Evolutionary conservation across 2,888 invertebrate genomes (phyloP), one percentile per base, ranked within the genome.

Genomic region (Ophraella communa): DNA sequence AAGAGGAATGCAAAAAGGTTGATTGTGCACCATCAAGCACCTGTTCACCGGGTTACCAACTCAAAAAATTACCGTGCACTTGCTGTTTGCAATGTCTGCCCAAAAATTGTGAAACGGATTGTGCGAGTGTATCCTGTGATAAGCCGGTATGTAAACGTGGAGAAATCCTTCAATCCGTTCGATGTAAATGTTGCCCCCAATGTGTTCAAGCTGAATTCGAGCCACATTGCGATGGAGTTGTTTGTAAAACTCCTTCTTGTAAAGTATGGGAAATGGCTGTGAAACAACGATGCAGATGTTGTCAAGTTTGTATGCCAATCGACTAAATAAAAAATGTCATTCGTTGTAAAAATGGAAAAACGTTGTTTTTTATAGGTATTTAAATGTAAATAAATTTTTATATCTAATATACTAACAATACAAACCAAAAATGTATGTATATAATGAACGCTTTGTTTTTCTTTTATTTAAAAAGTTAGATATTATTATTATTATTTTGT

Each of bases 61-160:
- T 42, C 4, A 57, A 45, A 23, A 61, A 44, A 54, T 24, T 44
- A 18, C 61, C 53, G 4, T 61, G 61, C 33, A 14, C 35, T 14
- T 61, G 61, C 45, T 61, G 61, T 17, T 8, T 27, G 1, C 30
- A 45, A 45, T 61, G 61, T 21, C 30, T 57, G 8, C 20, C 57
- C 1, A 17, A 47, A 30, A 30, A 57, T 30, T 57, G 57, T n/a
- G 45, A 39, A 57, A 27, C 23, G 1, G 45, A 57, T 27, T 57
- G 57, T 20, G 27, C 45, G 20, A 20, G 4, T n/a, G 27, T 47
- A 7, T 8, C 3, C 1, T 57, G 57, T 23, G 7, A 8, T 3
- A 47, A 14, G 8, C 47, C n/a, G 18, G 21, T 14, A n/a, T 57
- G 57, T 47, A 33, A 45, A 30, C 45, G 44, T n/a, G 42, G 57